These are phyloP conservation scores for Scaptomyza graminum DNA, from an alignment of 1,140 invertebrate genomes.

Conservation along the genomic window DNA sequence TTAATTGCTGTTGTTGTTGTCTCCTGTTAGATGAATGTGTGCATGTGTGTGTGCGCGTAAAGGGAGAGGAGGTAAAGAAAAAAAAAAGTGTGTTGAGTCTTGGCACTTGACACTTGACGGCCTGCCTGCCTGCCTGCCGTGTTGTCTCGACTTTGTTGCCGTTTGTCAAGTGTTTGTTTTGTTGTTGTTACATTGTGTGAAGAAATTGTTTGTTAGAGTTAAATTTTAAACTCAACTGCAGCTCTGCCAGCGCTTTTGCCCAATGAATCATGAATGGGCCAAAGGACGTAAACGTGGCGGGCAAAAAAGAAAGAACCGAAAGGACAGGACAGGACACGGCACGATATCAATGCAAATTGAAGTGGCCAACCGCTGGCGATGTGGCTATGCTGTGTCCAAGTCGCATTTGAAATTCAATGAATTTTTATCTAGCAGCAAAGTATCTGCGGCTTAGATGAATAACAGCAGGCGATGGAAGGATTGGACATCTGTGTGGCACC, in stretches of 20 bases:
- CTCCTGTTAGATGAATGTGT: not conserved
- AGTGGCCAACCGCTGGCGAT: conserved; percentile 71
- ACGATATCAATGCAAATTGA: conserved; percentile 77
- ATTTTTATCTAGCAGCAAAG: conserved; percentile 68
- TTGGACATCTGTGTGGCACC: conserved; percentile 6
- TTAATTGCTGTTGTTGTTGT: conserved; percentile 61
- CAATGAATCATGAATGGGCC: conserved; percentile 73
- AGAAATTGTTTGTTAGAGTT: conserved; percentile 34
- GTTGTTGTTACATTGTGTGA: conserved; percentile 21
- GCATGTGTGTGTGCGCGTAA: not conserved
- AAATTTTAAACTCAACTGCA: conserved; percentile 27
- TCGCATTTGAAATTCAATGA: conserved; percentile 80
- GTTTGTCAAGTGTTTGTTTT: conserved; percentile 26
- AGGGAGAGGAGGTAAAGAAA: not conserved
- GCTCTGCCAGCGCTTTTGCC: conserved; percentile 29
- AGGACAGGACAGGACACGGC: conserved; percentile 5
- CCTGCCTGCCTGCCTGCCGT: not conserved
- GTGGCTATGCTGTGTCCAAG: conserved; percentile 41
- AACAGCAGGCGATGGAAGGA: conserved; percentile 3
- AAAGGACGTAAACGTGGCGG: too few species aligned
- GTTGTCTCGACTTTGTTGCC: conserved; percentile 30
- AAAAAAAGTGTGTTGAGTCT: conserved; percentile 40
- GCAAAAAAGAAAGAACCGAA: too few species aligned
- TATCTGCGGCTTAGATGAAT: conserved; percentile 67
- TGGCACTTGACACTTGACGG: conserved; percentile 32